Evolutionary conservation across 1,140 invertebrate genomes (phyloP).

Genomic region (Zaprionus inermis): DNA sequence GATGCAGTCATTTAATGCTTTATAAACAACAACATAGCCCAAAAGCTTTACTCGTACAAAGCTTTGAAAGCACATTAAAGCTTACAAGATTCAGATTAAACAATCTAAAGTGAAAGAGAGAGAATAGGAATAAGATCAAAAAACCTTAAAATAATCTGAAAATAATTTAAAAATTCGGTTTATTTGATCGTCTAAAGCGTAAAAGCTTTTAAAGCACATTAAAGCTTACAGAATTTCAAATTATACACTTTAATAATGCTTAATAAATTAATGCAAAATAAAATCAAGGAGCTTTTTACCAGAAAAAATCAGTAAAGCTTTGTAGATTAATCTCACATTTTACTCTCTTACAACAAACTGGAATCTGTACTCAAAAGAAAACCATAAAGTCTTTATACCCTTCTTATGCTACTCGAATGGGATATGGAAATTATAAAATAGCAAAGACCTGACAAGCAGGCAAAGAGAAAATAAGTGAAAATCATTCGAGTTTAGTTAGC

Average conservation of each 20-base stretch:
- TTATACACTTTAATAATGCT: neutral
- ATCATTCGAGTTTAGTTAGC: constrained; percentile 47
- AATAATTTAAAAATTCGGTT: too few relatives aligned
- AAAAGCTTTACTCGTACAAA: neutral
- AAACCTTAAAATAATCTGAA: neutral
- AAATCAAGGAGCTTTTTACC: neutral
- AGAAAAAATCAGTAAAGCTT: constrained; percentile 22
- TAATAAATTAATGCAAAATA: neutral
- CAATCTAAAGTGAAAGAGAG: too few relatives aligned
- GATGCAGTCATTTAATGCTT: too few relatives aligned
- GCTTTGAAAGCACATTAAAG: neutral
- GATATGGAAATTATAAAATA: constrained; percentile 21
- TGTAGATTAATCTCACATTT: neutral
- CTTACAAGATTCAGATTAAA: too few relatives aligned
- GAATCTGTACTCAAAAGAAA: neutral
- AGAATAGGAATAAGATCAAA: neutral
- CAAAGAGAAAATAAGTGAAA: constrained; percentile 38
- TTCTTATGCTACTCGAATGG: neutral
- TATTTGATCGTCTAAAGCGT: too few relatives aligned
- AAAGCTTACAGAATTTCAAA: neutral
- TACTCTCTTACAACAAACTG: neutral
- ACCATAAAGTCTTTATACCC: neutral
- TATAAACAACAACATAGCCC: too few relatives aligned
- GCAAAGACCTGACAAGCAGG: constrained; percentile 53
- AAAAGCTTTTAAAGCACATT: neutral